phyloP scores from a whole-genome alignment of 1,140 invertebrate species.

The Uloborus diversus region DNA sequence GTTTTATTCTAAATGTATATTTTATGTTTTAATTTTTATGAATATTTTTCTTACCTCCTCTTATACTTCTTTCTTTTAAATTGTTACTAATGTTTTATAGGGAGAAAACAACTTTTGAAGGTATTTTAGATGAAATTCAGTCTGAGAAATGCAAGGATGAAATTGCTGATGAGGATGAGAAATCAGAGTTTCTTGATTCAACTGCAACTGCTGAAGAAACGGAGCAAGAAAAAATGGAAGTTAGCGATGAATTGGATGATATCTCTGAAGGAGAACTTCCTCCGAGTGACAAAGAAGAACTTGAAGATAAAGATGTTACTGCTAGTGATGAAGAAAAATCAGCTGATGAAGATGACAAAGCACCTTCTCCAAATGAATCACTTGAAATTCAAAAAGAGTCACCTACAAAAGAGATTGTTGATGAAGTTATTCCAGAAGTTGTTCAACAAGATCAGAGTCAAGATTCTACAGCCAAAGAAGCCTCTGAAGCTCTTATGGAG shows the following conservation, averaged over 20 bases:
- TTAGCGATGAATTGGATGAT: constrained; percentile 35
- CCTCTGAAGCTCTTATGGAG: constrained; percentile 69
- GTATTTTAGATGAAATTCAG: background rate
- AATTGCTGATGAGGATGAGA: constrained; percentile 2
- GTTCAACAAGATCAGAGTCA: constrained; percentile 31
- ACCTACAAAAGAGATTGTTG: background rate
- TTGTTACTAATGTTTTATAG: no score
- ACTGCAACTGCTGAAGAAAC: background rate
- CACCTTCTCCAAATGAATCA: background rate
- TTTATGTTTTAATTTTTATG: no score
- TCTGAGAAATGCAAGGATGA: background rate
- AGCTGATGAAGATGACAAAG: background rate
- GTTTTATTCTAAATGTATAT: no score
- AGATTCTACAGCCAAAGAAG: constrained; percentile 58
- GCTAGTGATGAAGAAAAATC: constrained; percentile 1
- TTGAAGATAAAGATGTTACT: constrained; percentile 4
- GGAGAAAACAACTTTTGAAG: constrained; percentile 41
- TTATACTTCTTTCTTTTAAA: no score
- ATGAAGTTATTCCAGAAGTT: background rate
- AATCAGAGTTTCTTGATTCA: background rate
- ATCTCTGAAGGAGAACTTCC: constrained; percentile 20
- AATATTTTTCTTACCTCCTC: no score
- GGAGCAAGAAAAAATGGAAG: constrained; percentile 27
- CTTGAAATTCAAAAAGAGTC: background rate
- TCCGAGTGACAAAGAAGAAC: constrained; percentile 26